Base-by-base conservation (phyloP, 2,888 invertebrate species). In the Bombylius discolor region DNA sequence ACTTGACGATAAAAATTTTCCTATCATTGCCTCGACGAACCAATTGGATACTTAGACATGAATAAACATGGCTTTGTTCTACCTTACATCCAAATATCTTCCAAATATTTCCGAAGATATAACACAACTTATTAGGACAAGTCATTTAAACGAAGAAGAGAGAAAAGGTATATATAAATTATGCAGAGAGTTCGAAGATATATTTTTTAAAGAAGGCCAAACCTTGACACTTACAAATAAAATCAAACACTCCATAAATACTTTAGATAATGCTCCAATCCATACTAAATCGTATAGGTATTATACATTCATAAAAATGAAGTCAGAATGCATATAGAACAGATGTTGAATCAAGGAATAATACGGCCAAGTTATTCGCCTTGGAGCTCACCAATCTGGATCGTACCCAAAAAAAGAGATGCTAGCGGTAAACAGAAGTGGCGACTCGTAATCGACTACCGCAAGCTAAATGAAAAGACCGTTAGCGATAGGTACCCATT, bases 381-480 rank as follows among this genome's bases (percentile, higher is more conserved):
- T 53, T 62, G 62, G 60, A 49, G 54, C 56, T 50, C 50, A 44
- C 58, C 65, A 14, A 32, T 65, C 46, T 59, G 64, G 63, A 49
- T 63, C 32, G 64, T 63, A 6, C 66, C 67, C 0, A 70, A 70
- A 56, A 70, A 70, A 62, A n/a, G 48, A 31, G 67, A 67, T 53
- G 55, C 64, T 5, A 58, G 60, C 4, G 65, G 66, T 6, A 58
- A 65, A 55, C 55, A 55, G 13, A 65, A 66, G 61, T 68, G 64
- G 65, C 36, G 36, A 6, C 9, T 36, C 7, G 36, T 71, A 11
- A 65, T 70, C 2, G 69, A 71, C 56, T 71, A 67, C 56, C 50
- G 67, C 34, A 64, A 67, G 59, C 49, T 71, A 52, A 73, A 72
- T 56, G 63, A 70, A 5, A 63, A 64, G 36, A 70, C 71, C 3